These are phyloP conservation scores for Petromus typicus DNA, from an alignment of 2,113 vertebrate genomes.

Conservation along the genomic window DNA sequence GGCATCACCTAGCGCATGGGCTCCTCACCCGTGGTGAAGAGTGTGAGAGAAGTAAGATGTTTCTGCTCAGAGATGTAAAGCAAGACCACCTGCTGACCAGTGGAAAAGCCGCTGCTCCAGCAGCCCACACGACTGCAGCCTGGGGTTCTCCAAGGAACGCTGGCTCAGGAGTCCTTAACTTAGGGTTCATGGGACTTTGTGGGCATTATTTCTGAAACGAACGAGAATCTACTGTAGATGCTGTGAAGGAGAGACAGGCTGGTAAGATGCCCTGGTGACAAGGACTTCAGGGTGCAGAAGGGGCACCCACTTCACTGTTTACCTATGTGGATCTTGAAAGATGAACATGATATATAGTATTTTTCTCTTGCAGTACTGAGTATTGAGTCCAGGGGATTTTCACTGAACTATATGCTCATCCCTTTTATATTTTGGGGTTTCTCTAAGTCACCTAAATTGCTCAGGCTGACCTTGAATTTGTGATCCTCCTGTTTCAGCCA, in stretches of 20 bases:
- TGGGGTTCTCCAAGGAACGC: not conserved
- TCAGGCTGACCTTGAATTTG: not conserved
- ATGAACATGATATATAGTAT: not conserved
- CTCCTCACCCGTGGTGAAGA: rapidly evolving
- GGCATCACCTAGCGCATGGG: not conserved
- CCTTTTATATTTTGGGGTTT: not conserved
- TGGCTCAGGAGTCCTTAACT: no score
- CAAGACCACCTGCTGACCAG: not conserved
- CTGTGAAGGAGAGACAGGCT: not conserved
- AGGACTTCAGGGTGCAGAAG: not conserved
- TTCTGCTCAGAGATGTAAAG: not conserved
- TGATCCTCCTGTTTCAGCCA: not conserved
- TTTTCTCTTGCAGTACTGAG: not conserved
- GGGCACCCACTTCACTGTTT: not conserved
- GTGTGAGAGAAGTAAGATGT: no score
- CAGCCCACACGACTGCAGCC: no score
- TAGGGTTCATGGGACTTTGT: not conserved
- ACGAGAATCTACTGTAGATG: not conserved
- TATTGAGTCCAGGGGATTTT: not conserved
- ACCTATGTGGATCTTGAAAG: not conserved
- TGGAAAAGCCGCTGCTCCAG: no score
- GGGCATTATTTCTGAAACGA: not conserved
- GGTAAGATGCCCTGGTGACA: rapidly evolving
- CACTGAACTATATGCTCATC: not conserved
- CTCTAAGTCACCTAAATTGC: not conserved